Percentiles rank a stretch among this genome's conserved stretches.
Evolutionary conservation across 2,113 vertebrate species (phyloP).

Genomic region (Cairina moschata): DNA sequence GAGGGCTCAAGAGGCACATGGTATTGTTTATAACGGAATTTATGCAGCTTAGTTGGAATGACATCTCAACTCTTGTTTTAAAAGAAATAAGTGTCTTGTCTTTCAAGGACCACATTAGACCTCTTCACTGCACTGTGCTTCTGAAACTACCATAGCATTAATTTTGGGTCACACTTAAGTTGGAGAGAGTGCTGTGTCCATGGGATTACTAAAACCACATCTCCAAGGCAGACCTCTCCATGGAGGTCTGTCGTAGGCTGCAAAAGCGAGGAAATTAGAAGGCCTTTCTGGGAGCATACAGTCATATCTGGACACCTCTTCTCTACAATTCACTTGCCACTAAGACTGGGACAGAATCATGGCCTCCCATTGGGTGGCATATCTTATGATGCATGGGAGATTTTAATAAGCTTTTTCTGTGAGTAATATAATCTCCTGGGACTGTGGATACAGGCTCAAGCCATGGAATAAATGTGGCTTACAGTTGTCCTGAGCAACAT

Average conservation of each 20-base stretch:
- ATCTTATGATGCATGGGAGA: constrained; percentile 64
- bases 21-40: neutral
- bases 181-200: neutral
- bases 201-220: neutral
- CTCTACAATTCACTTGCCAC: constrained; percentile 1
- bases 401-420: constrained; percentile 65
- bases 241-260: neutral
- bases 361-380: constrained; percentile 47
- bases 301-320: neutral
- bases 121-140: neutral
- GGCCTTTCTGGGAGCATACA: neutral
- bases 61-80: neutral
- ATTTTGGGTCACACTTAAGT: neutral
- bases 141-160: neutral
- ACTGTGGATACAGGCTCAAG: constrained; percentile 48
- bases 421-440: constrained; percentile 63
- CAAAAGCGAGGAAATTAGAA: neutral
- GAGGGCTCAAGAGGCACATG: neutral
- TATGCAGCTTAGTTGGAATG: neutral
- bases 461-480: constrained; percentile 63
- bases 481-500: constrained; percentile 51
- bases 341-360: constrained; percentile 7
- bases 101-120: neutral
- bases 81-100: neutral
- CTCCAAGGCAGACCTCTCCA: neutral